Evolutionary conservation across 2,888 invertebrate genomes (phyloP).

Genomic region (Cephus runcator): DNA sequence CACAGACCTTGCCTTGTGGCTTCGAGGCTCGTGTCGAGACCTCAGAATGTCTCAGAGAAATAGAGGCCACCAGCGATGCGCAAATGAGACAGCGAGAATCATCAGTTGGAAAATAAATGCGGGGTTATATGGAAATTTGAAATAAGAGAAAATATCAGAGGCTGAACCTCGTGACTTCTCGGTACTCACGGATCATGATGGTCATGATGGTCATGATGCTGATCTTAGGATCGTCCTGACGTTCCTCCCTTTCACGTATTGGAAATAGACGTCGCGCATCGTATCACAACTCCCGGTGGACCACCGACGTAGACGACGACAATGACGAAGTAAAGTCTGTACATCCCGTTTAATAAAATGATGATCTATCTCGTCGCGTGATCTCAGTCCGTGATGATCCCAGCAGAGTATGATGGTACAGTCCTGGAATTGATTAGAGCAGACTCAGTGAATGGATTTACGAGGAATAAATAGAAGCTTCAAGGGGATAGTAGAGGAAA

Average conservation of each 20-base stretch:
- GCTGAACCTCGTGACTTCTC: neutral
- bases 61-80: neutral
- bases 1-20: neutral
- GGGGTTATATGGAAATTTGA: neutral
- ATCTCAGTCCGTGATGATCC: neutral
- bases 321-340: neutral
- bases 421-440: neutral
- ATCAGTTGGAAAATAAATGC: neutral
- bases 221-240: neutral
- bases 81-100: neutral
- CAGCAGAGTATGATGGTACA: neutral
- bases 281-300: neutral
- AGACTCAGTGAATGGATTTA: neutral
- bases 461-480: neutral
- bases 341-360: neutral
- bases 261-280: neutral
- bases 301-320: neutral
- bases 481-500: neutral
- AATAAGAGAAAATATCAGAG: neutral
- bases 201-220: neutral
- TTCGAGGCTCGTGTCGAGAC: neutral
- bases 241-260: neutral
- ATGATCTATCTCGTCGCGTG: neutral
- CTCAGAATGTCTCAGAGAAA: neutral
- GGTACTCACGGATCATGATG: neutral